Evolutionary conservation across 2,888 invertebrate genomes (phyloP).

Genomic region (Chalcosyrphus nemorum): DNA sequence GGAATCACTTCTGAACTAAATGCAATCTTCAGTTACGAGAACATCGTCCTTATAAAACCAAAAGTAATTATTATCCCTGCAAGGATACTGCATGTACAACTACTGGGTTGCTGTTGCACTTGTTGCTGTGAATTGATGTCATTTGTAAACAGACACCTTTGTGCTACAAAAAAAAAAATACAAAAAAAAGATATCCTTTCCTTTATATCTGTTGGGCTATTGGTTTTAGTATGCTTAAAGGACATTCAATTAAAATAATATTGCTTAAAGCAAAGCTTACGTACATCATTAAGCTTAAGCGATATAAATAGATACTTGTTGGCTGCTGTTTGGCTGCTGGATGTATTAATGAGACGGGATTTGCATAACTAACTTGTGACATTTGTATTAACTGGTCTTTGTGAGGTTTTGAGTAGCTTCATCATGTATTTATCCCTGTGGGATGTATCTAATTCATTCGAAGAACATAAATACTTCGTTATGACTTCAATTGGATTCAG

Average conservation of each 20-base stretch:
- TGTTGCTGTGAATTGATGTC: conserved; percentile 46
- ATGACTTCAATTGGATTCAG: neutral
- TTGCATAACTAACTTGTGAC: too few species aligned
- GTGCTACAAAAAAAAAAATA: neutral
- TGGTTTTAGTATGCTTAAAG: neutral
- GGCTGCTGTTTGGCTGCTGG: too few species aligned
- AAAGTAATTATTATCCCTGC: conserved; percentile 50
- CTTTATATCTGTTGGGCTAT: too few species aligned
- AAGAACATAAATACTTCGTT: too few species aligned
- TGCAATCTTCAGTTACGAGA: conserved; percentile 45
- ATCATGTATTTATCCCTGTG: too few species aligned
- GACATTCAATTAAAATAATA: neutral
- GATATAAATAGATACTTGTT: too few species aligned
- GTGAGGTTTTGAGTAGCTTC: too few species aligned
- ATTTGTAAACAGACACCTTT: conserved; percentile 44
- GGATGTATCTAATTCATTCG: too few species aligned
- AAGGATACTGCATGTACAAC: conserved; percentile 16
- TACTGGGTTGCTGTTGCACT: conserved; percentile 14
- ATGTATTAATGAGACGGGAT: too few species aligned
- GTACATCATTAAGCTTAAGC: neutral
- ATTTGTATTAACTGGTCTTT: too few species aligned
- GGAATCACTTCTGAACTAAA: conserved; percentile 8
- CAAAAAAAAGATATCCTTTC: too few species aligned
- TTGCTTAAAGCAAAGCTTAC: neutral
- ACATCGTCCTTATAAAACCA: conserved; percentile 39